A percentile compares a stretch with the other conserved stretches of the same genome.
Evolutionary conservation across 2,888 invertebrate genomes (phyloP).

Genomic region (Catocala sponsa): DNA sequence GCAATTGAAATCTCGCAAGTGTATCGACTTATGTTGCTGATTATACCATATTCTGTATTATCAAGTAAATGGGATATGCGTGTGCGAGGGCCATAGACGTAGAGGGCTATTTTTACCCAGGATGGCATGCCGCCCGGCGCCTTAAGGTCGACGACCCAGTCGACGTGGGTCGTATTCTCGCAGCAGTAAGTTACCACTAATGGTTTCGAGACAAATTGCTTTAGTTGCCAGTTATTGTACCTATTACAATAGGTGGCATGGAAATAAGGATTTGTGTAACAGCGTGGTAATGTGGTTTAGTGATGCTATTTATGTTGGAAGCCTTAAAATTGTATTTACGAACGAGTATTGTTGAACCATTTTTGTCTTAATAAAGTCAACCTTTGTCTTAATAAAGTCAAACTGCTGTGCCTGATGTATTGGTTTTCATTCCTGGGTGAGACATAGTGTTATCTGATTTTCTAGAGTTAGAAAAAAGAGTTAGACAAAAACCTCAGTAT

Average conservation of each 20-base stretch:
- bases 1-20: too few species aligned
- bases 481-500: too few species aligned
- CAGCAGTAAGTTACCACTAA: conserved; percentile 36
- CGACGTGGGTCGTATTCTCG: conserved; percentile 39
- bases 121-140: conserved; percentile 67
- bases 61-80: conserved; percentile 44
- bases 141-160: conserved; percentile 65
- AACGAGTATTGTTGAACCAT: too few species aligned
- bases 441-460: too few species aligned
- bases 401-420: too few species aligned
- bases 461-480: too few species aligned
- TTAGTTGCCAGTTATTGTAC: conserved; percentile 12
- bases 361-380: too few species aligned
- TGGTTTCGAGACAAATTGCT: conserved; percentile 39
- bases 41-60: conserved; percentile 7
- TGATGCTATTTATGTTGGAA: too few species aligned
- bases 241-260: conserved; percentile 9
- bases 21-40: too few species aligned
- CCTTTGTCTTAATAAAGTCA: too few species aligned
- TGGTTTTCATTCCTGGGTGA: too few species aligned
- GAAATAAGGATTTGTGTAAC: conserved; percentile 3
- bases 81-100: conserved; percentile 33
- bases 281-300: background rate
- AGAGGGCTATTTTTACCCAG: conserved; percentile 60
- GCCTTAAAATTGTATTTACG: too few species aligned